Conservation (phyloP, 2,888 invertebrate genomes). For the Lasioglossum marginatum region DNA sequence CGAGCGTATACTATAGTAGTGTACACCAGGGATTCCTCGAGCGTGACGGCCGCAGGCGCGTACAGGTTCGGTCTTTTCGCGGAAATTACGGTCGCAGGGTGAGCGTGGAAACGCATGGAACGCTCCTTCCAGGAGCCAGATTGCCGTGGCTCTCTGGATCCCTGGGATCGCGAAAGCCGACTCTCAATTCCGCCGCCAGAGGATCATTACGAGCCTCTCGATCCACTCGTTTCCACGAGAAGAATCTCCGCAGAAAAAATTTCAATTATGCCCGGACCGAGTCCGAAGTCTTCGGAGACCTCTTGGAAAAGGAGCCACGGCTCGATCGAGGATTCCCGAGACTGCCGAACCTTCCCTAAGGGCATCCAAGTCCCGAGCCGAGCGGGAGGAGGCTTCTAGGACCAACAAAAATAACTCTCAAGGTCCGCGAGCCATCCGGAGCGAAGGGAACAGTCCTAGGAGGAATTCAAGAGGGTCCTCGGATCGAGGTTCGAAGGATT, state of each 20-base stretch:
- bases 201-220: not conserved
- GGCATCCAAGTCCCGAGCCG: not conserved
- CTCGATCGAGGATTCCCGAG: not conserved
- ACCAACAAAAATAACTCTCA: conserved; percentile 1
- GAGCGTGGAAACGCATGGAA: conserved; percentile 31
- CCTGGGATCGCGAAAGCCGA: not conserved
- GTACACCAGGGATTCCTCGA: conserved; percentile 51
- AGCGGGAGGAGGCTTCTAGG: not conserved
- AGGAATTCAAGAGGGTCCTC: conserved; percentile 4
- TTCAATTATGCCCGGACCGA: not conserved
- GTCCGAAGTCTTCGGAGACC: not conserved
- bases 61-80: conserved; percentile 25
- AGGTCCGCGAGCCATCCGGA: not conserved
- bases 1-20: not conserved
- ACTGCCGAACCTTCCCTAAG: not conserved
- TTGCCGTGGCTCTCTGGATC: not conserved
- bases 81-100: conserved; percentile 7
- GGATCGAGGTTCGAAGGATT: not conserved
- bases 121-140: not conserved
- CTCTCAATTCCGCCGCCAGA: not conserved
- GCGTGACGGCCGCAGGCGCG: conserved; percentile 55
- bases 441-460: not conserved
- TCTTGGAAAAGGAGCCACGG: not conserved
- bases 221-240: not conserved
- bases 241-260: not conserved